These are phyloP conservation scores for Xiphophorus hellerii DNA, from an alignment of 2,113 vertebrate genomes.

Conservation along the genomic window DNA sequence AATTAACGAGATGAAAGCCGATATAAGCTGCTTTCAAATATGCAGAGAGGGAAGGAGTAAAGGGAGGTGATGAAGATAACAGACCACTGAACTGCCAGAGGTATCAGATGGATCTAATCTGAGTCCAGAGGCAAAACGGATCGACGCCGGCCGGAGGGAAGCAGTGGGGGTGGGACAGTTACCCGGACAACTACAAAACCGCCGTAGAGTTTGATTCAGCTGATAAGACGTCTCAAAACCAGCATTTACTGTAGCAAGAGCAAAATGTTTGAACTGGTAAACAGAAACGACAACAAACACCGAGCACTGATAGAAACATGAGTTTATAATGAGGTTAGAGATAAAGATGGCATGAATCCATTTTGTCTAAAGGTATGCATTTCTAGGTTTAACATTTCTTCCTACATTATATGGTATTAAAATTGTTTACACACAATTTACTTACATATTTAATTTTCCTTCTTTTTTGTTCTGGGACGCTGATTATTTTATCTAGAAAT, in stretches of 20 bases:
- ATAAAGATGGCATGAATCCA: background rate
- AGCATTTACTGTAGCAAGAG: background rate
- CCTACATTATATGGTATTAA: too few relatives aligned
- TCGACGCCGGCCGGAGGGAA: conserved; percentile 39
- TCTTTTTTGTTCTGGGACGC: too few relatives aligned
- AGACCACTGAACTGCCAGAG: conserved; percentile 45
- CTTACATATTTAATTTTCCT: too few relatives aligned
- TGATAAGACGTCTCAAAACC: background rate
- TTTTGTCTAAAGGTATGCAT: background rate
- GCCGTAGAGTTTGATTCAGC: conserved; percentile 3
- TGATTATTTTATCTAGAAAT: too few relatives aligned
- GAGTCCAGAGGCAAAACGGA: conserved; percentile 46
- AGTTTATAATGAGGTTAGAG: background rate
- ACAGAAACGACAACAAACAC: background rate
- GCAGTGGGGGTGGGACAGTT: background rate
- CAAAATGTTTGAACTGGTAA: background rate
- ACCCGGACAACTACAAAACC: background rate
- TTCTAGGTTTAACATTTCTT: too few relatives aligned
- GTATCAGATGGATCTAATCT: conserved; percentile 64
- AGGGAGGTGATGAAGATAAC: conserved; percentile 46
- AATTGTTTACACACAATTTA: too few relatives aligned
- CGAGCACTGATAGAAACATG: background rate
- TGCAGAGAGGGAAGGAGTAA: conserved; percentile 27
- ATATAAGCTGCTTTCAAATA: conserved; percentile 1
- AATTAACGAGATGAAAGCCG: conserved; percentile 7